Base-by-base conservation (phyloP, 2,113 vertebrate genomes). In the Thamnophis sirtalis region DNA sequence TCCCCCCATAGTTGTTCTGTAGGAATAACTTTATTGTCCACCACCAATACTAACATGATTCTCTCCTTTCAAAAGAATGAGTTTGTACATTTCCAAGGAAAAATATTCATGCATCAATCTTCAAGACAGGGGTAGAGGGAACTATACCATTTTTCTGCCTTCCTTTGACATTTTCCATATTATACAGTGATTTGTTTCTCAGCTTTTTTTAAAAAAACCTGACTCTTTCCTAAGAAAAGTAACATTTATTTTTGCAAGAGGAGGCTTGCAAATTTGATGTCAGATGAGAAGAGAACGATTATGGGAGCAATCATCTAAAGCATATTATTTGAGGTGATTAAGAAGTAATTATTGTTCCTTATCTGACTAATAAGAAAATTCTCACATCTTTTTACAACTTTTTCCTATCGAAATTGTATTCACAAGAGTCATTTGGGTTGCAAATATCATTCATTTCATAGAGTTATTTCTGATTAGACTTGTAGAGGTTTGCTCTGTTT, bases 101-200 rank as follows among this genome's bases (percentile, higher is more conserved):
- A 93, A 89, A 92, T 55, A 91, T 95, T 95, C 92, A 88, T 93
- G 95, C 92, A 93, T 92, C 90, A 9, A 4, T 89, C 93, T 86
- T 93, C 89, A 92, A 94, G 92, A 89, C 92, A 26, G 87, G 68
- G 3, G 55, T 90, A 92, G 21, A 38, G 21, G 87, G 94, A 95
- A 94, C 93, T 43, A 58, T 93, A 93, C 94, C 91, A 84, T 93
- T 93, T 94, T 92, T 85, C 93, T n/a, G 73, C 58, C 54, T 49
- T 63, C 93, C 92, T 94, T 92, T 94, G 95, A 94, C 90, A 91
- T 92, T 93, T 87, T 92, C 88, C 88, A 43, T 92, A 93, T 94
- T 93, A 91, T 24, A 1, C 1, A 0, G 93, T 7, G 88, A 94
- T 95, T 88, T 88, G 90, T 55, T 93, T 92, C 58, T 87, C 86